Base-by-base conservation (phyloP, 1,140 invertebrate species). In the Chrysomallon squamiferum region DNA sequence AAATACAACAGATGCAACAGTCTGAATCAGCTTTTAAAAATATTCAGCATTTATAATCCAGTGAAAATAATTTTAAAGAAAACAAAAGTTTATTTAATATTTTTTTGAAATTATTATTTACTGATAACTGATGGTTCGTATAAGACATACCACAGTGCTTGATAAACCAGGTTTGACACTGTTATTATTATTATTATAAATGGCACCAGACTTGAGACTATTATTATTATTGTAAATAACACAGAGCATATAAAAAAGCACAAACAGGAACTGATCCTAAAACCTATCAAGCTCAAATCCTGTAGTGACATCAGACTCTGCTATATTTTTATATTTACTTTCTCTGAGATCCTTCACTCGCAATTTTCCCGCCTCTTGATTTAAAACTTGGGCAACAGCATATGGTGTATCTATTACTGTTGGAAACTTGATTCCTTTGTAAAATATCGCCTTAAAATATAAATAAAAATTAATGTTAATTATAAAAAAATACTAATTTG, bases 281-380 rank as follows among this genome's bases (percentile, higher is more conserved):
- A 2, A 18, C 15, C 20, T 45, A 13, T 45, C 15, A 45, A 43
- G 41, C 9, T 43, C 9, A 43, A 43, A 45, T 13, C 43, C 20
- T 45, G 43, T 45, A 20, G 1, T 18, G 2, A 45, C 20, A 45
- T 45, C 20, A n/a, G n/a, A n/a, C n/a, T n/a, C n/a, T n/a, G n/a
- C n/a, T n/a, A n/a, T n/a, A n/a, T n/a, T n/a, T n/a, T 22, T 41
- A 29, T 47, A 50, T 71, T 71, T 72, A 84, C 82, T 75, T 71
- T 82, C 75, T 73, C 78, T 69, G 5, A 84, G 52, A 56, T 85
- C 82, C 65, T 84, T 84, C 9, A 75, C 77, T 47, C 74, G 72
- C 6, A 85, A 52, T 66, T 83, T 84, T 22, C 83, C 82, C n/a
- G 80, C 75, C 59, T 82, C 74, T 62, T 85, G 84, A 29, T 77